A percentile compares a stretch with the other conserved stretches of the same genome.
These are phyloP conservation scores for Ispidina lecontei DNA, from an alignment of 2,797 vertebrate species.

Conservation along the genomic window DNA sequence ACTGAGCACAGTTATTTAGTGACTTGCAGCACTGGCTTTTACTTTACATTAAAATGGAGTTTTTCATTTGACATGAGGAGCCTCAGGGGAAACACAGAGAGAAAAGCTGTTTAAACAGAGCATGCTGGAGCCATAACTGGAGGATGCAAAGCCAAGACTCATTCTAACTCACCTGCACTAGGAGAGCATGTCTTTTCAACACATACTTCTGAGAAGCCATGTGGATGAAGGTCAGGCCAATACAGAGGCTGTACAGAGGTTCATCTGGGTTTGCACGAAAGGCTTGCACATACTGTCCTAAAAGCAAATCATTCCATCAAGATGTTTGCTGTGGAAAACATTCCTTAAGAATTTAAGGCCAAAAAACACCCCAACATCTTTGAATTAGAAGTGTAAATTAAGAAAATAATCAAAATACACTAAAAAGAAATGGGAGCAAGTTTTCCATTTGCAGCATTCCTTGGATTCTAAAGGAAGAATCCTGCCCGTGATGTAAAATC, in stretches of 20 bases:
- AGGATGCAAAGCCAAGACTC: not conserved
- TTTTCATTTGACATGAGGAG: not conserved
- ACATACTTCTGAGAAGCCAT: constrained; percentile 97
- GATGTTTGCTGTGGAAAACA: not conserved
- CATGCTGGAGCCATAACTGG: not conserved
- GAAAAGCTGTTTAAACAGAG: not conserved
- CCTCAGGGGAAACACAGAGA: not conserved
- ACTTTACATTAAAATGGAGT: not conserved
- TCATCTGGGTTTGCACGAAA: constrained; percentile 85
- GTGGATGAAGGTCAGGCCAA: constrained; percentile 96
- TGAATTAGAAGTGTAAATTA: not conserved
- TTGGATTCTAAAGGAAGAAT: not conserved
- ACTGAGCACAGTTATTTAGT: not conserved
- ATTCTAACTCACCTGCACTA: constrained; percentile 85
- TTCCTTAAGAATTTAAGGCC: not conserved
- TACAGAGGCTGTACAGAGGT: constrained; percentile 89
- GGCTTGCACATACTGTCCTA: constrained; percentile 95
- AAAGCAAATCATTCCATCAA: not conserved
- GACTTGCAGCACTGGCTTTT: not conserved
- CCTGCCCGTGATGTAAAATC: not conserved
- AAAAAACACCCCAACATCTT: not conserved
- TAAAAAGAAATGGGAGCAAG: not conserved
- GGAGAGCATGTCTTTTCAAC: constrained; percentile 88
- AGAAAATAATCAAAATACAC: not conserved
- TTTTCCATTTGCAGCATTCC: not conserved